These are phyloP conservation scores for Acanthosepion esculentum DNA, from an alignment of 2,888 invertebrate genomes.

Conservation along the genomic window DNA sequence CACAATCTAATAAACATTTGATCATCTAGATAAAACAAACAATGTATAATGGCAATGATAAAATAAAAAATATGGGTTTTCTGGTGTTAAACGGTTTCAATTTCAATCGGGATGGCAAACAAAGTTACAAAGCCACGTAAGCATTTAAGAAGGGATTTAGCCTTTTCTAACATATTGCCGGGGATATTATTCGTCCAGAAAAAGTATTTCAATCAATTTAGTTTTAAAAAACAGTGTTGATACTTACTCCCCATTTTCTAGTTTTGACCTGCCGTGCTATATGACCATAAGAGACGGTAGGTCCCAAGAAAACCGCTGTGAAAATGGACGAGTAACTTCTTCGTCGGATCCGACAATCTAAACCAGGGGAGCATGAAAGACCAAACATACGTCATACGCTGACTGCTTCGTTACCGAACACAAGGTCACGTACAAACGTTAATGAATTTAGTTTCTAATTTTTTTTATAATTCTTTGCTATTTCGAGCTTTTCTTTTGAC, in stretches of 20 bases:
- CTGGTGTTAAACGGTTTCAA: not conserved
- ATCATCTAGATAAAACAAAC: not conserved
- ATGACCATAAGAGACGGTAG: not conserved
- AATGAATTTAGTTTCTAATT: not conserved
- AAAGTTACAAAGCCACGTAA: not conserved
- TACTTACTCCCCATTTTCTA: conserved; percentile 45
- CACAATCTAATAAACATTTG: not conserved
- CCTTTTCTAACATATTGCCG: not conserved
- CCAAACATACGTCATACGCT: conserved; percentile 44
- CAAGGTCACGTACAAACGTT: not conserved
- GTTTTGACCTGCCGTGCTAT: not conserved
- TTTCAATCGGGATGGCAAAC: not conserved
- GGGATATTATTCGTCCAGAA: not conserved
- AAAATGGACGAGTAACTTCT: conserved; percentile 37
- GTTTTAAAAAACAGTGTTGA: not conserved
- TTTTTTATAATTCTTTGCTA: not conserved
- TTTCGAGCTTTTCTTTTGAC: not conserved
- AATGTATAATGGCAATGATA: not conserved
- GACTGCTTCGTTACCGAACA: not conserved
- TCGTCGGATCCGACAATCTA: conserved; percentile 25
- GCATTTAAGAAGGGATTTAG: not conserved
- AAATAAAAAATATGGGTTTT: not conserved
- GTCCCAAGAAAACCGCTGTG: conserved; percentile 36
- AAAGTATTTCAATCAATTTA: not conserved
- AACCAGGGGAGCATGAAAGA: conserved; percentile 45